Base-by-base conservation (phyloP, 2,113 vertebrate species). In the Dermatemys mawii region DNA sequence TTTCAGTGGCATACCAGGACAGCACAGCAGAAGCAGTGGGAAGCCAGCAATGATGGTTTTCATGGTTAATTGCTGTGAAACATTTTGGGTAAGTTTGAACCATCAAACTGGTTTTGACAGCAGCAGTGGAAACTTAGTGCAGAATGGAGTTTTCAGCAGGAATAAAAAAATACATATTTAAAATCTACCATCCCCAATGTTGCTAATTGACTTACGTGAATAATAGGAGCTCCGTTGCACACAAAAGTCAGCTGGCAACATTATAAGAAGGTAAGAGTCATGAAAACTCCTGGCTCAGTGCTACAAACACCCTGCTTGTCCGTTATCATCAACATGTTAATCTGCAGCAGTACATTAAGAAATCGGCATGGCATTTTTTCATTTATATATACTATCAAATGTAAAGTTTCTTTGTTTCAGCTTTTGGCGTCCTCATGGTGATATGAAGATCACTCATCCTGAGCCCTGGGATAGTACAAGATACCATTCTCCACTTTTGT, bases 221-320 rank as follows among this genome's bases (percentile, higher is more conserved):
- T 96, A 87, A 86, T 94, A 87, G 88, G 84, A 96, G 93, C 92
- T 26, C 88, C 95, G 92, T 97, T 97, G 90, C 92, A 95, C 93
- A 44, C 93, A 73, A 90, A 94, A 95, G 49, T 93, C 93, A 78
- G 63, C 91, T 96, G 90, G 86, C 93, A 95, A 90, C 83, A 63
- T 54, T 93, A 85, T 44, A 93, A 83, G 63, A 49, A 13, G 13
- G 88, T 73, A 91, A 95, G 82, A 96, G 96, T 80, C 73, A 89
- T 84, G 26, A 92, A 83, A 93, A 90, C 90, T n/a, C 10, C 0
- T 0, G 79, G 90, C 80, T 81, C 51, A 1, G 2, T 70, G 81
- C 83, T 89, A 44, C 46, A 95, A 82, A 91, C 91, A 60, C 76
- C 48, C 29, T 38, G 86, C 50, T 86, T 90, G 84, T 92, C 32